A percentile compares a stretch with the other conserved stretches of the same genome.
Evolutionary conservation across 1,140 invertebrate species (phyloP).

Genomic region (Pogonomyrmex barbatus): DNA sequence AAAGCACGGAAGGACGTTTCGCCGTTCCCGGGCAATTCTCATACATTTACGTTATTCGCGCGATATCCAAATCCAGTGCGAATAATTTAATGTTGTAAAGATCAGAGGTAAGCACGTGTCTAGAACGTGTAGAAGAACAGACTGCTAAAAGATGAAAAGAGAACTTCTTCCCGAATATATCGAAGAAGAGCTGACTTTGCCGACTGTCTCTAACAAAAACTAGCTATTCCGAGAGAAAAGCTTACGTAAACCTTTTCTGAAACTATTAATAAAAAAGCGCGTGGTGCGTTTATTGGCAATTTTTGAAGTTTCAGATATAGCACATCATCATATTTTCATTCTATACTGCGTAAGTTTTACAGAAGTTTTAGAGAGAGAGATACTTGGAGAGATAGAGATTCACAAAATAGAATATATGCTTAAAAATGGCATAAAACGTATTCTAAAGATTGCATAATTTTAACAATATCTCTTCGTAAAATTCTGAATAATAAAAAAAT

Average conservation of each 20-base stretch:
- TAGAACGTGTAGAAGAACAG: neutral
- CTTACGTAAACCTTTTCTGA: constrained; percentile 6
- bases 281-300: constrained; percentile 16
- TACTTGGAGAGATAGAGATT: neutral
- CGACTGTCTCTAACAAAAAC: constrained; percentile 11
- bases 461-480: neutral
- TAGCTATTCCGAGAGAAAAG: constrained; percentile 9
- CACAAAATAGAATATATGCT: neutral
- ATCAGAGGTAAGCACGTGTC: neutral
- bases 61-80: constrained; percentile 26
- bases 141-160: constrained; percentile 13
- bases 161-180: constrained; percentile 19
- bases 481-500: neutral
- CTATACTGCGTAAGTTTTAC: neutral
- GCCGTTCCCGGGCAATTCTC: constrained; percentile 27
- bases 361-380: neutral
- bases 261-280: constrained; percentile 32
- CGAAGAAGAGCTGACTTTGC: neutral
- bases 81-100: constrained; percentile 46
- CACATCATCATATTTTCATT: constrained; percentile 4
- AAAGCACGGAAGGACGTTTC: constrained; percentile 32
- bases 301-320: constrained; percentile 3
- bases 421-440: neutral
- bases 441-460: neutral
- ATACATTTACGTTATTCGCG: constrained; percentile 32